Evolutionary conservation across 1,140 invertebrate species (phyloP).

Genomic region (Lordiphosa clarofinis): DNA sequence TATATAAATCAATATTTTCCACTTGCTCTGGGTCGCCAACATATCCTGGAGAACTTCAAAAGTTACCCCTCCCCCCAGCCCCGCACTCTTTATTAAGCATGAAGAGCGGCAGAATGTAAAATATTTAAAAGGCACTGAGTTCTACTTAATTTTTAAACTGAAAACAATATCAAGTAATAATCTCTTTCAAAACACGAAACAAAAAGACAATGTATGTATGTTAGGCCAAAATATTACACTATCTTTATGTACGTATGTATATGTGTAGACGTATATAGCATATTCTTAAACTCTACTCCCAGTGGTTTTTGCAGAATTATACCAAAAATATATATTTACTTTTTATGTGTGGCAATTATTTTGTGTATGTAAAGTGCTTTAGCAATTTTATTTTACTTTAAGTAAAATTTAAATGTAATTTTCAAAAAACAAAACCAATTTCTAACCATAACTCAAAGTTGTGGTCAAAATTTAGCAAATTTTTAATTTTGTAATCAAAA

Average conservation of each 20-base stretch:
- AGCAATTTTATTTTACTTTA: slow-evolving; percentile 75
- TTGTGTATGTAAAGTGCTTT: slow-evolving; percentile 61
- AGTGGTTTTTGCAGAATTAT: slow-evolving; percentile 78
- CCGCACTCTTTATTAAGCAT: not conserved
- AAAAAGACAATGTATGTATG: slow-evolving; percentile 58
- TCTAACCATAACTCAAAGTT: slow-evolving; percentile 25
- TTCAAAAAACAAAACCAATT: no score
- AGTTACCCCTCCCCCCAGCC: slow-evolving; percentile 8
- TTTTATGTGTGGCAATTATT: slow-evolving; percentile 68
- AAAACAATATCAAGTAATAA: slow-evolving; percentile 33
- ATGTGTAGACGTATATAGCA: slow-evolving; percentile 35
- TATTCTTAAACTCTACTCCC: slow-evolving; percentile 53
- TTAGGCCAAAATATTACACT: slow-evolving; percentile 43
- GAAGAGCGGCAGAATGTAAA: slow-evolving; percentile 8
- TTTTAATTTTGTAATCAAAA: slow-evolving; percentile 53
- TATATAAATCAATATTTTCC: slow-evolving; percentile 57
- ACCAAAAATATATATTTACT: slow-evolving; percentile 77
- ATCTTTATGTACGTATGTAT: slow-evolving; percentile 36
- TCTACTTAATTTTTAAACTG: slow-evolving; percentile 71
- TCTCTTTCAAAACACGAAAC: slow-evolving; percentile 27
- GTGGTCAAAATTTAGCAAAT: slow-evolving; percentile 69
- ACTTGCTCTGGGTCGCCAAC: slow-evolving; percentile 50
- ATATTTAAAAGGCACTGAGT: slow-evolving; percentile 67
- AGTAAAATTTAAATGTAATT: slow-evolving; percentile 65
- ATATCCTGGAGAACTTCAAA: slow-evolving; percentile 48